These are phyloP conservation scores for Harpagus bidentatus DNA, from an alignment of 2,113 vertebrate species.

Conservation along the genomic window DNA sequence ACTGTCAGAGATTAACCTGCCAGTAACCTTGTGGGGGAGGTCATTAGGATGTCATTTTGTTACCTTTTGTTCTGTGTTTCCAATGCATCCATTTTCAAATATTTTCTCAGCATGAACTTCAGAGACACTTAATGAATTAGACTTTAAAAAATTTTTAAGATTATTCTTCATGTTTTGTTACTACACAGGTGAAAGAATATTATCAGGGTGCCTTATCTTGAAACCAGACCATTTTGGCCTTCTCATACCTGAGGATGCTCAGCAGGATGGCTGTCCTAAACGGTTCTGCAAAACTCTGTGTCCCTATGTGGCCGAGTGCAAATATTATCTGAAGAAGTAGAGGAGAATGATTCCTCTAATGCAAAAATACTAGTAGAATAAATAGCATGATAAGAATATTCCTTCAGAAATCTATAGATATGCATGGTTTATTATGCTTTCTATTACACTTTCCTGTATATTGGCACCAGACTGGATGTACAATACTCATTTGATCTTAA, in stretches of 20 bases:
- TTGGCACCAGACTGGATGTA: not conserved
- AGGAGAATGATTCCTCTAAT: not conserved
- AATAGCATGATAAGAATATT: not conserved
- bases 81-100: not conserved
- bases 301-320: not conserved
- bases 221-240: not conserved
- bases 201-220: not conserved
- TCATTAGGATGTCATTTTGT: not conserved
- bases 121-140: not conserved
- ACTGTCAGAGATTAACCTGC: not conserved
- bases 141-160: not conserved
- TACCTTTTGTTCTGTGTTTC: not conserved
- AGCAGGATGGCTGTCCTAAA: not conserved
- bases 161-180: not conserved
- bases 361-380: not conserved
- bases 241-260: not conserved
- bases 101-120: not conserved
- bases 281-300: not conserved
- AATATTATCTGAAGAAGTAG: not conserved
- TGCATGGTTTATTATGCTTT: not conserved
- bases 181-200: not conserved
- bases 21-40: not conserved
- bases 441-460: not conserved
- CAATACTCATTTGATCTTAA: not conserved
- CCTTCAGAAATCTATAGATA: not conserved